Evolutionary conservation across 2,888 invertebrate species (phyloP).

Genomic region (Philaethria dido): DNA sequence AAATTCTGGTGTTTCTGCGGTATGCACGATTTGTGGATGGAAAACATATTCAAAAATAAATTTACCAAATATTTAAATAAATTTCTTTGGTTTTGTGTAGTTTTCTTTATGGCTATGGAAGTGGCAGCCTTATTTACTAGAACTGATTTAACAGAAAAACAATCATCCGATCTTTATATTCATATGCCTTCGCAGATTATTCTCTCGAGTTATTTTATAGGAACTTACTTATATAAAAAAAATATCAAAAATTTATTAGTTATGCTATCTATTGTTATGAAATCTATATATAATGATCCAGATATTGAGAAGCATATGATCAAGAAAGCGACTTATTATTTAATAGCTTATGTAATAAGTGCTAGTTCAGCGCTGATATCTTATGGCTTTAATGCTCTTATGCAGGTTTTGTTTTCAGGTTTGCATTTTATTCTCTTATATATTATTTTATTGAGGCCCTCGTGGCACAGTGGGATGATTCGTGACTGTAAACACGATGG

Average conservation of each 20-base stretch:
- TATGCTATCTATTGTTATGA: slow-evolving; percentile 50
- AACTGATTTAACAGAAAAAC: slow-evolving; percentile 41
- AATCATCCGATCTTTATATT: slow-evolving; percentile 50
- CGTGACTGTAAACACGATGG: no score
- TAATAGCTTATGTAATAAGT: slow-evolving; percentile 44
- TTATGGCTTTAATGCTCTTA: slow-evolving; percentile 49
- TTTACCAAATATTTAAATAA: slow-evolving; percentile 43
- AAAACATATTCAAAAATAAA: slow-evolving; percentile 46
- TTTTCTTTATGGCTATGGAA: slow-evolving; percentile 50
- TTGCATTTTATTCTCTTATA: neutral
- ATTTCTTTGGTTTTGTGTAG: slow-evolving; percentile 44
- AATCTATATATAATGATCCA: slow-evolving; percentile 54
- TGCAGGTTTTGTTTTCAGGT: slow-evolving; percentile 38
- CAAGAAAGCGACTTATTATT: slow-evolving; percentile 48
- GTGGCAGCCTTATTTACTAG: slow-evolving; percentile 52
- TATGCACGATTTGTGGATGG: slow-evolving; percentile 55
- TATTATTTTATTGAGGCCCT: neutral
- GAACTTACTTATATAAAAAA: slow-evolving; percentile 45
- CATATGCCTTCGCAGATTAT: slow-evolving; percentile 53
- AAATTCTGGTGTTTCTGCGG: slow-evolving; percentile 41
- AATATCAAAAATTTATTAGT: slow-evolving; percentile 49
- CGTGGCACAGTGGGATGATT: no score
- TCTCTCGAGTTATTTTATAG: slow-evolving; percentile 46
- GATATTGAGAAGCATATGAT: slow-evolving; percentile 59
- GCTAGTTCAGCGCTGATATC: slow-evolving; percentile 40